Evolutionary conservation across 2,888 invertebrate species (phyloP), one percentile per base, ranked within the genome.

Genomic region (Scaeva pyrastri): DNA sequence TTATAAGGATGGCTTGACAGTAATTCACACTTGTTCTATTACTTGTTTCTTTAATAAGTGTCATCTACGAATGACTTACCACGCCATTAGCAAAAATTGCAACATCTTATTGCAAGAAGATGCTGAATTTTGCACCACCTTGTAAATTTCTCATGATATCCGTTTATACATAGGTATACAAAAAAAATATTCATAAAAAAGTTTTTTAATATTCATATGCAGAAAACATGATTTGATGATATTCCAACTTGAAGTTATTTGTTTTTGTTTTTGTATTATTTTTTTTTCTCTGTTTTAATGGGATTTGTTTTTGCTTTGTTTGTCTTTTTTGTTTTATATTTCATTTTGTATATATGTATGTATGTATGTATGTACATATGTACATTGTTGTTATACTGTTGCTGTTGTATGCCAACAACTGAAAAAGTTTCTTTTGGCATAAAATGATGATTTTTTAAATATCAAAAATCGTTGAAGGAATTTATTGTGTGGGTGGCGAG

Each of bases 121-220:
- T n/a, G n/a, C n/a, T n/a, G n/a, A n/a, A n/a, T n/a, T n/a, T n/a
- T n/a, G n/a, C n/a, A n/a, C n/a, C n/a, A n/a, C n/a, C n/a, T n/a
- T n/a, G n/a, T n/a, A n/a, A 56, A 39, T 70, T 80, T 70, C 62
- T 45, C 79, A 23, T 50, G 55, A 75, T 71, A 31, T n/a, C n/a
- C n/a, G n/a, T 55, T 68, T 52, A n/a, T 21, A 0, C 3, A 7
- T 19, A 19, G 12, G 23, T 56, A 56, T 39, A 56, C 6, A 45
- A 55, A n/a, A 43, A 55, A 58, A 6, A 71, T 19, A 48, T 12
- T 19, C 31, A 72, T 62, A 39, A 56, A 81, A 85, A 85, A 85
- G 85, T 85, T 85, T 85, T 85, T 85, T 85, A 85, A 85, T 85
- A 85, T 81, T 76, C 85, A 85, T 81, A 73, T 81, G 85, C 80